These are phyloP conservation scores for Hoplostethus atlanticus DNA, from an alignment of 2,797 vertebrate genomes.

Conservation along the genomic window DNA sequence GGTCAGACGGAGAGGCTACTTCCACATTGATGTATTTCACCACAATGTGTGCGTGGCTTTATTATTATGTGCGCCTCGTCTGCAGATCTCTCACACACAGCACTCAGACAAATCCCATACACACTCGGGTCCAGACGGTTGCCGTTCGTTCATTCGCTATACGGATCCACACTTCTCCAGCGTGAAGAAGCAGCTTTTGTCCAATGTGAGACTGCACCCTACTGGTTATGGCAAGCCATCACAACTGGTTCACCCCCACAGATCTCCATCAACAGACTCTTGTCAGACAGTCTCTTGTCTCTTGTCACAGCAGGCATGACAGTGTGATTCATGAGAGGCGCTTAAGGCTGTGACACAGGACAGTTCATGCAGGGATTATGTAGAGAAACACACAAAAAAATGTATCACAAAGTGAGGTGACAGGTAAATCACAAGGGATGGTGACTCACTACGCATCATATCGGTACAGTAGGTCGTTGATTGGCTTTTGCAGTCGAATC, in stretches of 20 bases:
- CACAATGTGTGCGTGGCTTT: neutral
- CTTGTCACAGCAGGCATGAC: conserved; percentile 7
- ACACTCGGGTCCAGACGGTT: neutral
- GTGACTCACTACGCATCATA: neutral
- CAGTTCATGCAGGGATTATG: conserved; percentile 22
- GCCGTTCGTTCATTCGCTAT: neutral
- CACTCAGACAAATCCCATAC: neutral
- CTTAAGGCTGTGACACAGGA: conserved; percentile 24
- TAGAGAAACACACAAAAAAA: conserved; percentile 12
- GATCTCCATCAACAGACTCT: neutral
- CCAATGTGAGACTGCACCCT: conserved; percentile 48
- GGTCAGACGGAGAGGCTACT: neutral
- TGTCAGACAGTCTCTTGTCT: no score
- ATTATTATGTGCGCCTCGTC: neutral
- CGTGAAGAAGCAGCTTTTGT: conserved; percentile 7
- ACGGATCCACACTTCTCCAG: neutral
- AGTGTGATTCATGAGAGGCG: conserved; percentile 31
- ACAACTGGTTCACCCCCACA: conserved; percentile 9
- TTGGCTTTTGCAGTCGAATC: neutral
- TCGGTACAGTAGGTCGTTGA: neutral
- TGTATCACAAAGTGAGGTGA: conserved; percentile 10
- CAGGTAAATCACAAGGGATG: conserved; percentile 1
- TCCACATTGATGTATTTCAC: neutral
- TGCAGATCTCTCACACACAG: neutral
- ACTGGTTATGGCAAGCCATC: conserved; percentile 34